Evolutionary conservation across 1,140 invertebrate species (phyloP).

Genomic region (Micrasema longulum): DNA sequence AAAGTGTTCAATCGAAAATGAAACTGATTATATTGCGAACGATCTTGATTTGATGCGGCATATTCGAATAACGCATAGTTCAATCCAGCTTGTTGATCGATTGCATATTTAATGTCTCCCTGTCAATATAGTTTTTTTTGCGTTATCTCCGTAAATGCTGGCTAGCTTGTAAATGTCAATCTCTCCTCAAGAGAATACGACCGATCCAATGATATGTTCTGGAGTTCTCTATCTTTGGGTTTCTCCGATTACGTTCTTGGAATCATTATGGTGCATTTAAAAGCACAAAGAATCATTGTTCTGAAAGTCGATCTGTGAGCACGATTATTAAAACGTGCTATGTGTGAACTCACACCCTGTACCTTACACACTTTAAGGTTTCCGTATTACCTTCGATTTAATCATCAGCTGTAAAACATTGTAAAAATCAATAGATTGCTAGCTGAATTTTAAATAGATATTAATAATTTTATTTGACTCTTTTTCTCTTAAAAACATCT

Average conservation of each 20-base stretch:
- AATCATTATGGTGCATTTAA: conserved; percentile 41
- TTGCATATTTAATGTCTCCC: conserved; percentile 10
- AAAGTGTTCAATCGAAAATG: no score
- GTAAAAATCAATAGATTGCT: no score
- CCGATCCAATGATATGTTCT: conserved; percentile 9
- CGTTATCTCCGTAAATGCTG: not conserved
- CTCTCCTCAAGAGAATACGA: conserved; percentile 6
- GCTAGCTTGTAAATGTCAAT: conserved; percentile 24
- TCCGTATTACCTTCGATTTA: no score
- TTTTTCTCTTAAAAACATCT: no score
- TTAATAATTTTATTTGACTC: no score
- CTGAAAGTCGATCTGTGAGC: conserved; percentile 5
- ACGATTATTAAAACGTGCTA: conserved; percentile 11
- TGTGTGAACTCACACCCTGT: no score
- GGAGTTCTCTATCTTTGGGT: conserved; percentile 9
- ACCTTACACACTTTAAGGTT: no score
- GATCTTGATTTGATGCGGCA: no score
- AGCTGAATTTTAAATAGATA: no score
- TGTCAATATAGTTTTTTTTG: not conserved
- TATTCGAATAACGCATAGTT: no score
- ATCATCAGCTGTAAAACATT: no score
- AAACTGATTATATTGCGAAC: no score
- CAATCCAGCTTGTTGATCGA: not conserved
- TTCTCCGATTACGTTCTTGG: conserved; percentile 29
- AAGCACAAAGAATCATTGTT: conserved; percentile 34